A percentile compares a stretch with the other conserved stretches of the same genome.
These are phyloP conservation scores for Peromyscus eremicus DNA, from an alignment of 2,797 vertebrate species.

Conservation along the genomic window DNA sequence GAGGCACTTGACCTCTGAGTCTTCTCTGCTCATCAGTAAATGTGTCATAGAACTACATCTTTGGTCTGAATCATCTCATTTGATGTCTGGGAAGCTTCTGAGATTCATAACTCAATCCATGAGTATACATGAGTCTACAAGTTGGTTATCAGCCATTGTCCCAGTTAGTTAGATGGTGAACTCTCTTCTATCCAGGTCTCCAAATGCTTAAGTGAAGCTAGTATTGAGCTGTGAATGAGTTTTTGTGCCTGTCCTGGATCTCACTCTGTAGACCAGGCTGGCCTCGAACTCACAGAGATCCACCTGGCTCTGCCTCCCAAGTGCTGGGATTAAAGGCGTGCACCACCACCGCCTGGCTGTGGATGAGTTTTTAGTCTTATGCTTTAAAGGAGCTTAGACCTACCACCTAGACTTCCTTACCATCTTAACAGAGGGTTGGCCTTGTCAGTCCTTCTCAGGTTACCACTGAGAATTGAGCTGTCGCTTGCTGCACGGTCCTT, in stretches of 20 bases:
- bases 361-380: background rate
- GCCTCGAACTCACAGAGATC: too few species aligned
- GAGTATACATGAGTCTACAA: background rate
- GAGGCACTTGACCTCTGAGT: background rate
- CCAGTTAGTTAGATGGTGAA: background rate
- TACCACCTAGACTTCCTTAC: background rate
- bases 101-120: background rate
- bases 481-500: background rate
- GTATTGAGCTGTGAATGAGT: background rate
- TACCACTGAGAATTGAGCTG: background rate
- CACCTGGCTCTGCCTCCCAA: too few species aligned
- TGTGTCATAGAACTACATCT: background rate
- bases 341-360: background rate
- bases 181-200: background rate
- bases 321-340: too few species aligned
- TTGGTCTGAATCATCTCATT: background rate
- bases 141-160: background rate
- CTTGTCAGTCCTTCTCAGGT: background rate
- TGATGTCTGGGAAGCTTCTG: slow-evolving; percentile 4
- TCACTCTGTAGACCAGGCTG: too few species aligned
- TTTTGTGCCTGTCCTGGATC: too few species aligned
- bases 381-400: background rate
- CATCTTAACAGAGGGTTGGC: background rate
- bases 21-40: background rate
- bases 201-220: background rate